Percentiles rank a stretch among this genome's conserved stretches.
These are phyloP conservation scores for Himalopsyche kuldschensis DNA, from an alignment of 2,888 invertebrate species.

Conservation along the genomic window DNA sequence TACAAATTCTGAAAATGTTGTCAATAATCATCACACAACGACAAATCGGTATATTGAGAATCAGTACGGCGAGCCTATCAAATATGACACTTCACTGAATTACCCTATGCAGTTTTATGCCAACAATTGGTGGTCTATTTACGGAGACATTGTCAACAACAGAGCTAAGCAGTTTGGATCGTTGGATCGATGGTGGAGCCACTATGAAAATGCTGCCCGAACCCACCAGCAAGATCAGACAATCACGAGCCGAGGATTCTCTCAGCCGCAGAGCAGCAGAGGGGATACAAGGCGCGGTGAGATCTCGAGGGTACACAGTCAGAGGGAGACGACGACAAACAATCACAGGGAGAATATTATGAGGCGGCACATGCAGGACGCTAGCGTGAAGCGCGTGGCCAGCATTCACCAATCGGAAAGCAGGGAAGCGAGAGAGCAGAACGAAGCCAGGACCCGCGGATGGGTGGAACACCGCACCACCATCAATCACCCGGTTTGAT, in stretches of 20 bases:
- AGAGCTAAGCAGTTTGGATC: slow-evolving; percentile 56
- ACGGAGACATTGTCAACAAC: slow-evolving; percentile 53
- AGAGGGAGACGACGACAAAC: neutral
- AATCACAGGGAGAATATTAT: neutral
- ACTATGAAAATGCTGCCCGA: slow-evolving; percentile 50
- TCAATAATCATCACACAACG: neutral
- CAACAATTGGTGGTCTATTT: slow-evolving; percentile 59
- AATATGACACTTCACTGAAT: slow-evolving; percentile 3
- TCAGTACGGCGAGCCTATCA: neutral
- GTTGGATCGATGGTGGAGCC: slow-evolving; percentile 57
- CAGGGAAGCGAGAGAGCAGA: neutral
- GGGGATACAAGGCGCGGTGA: neutral
- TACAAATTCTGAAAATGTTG: neutral
- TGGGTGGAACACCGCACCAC: neutral
- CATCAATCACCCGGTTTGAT: neutral
- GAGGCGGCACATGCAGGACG: neutral
- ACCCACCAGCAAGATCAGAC: neutral
- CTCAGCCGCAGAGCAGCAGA: neutral
- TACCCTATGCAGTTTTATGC: slow-evolving; percentile 57
- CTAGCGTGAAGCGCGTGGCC: neutral
- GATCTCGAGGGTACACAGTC: neutral
- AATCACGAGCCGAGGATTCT: no score
- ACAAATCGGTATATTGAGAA: neutral
- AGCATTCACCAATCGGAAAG: neutral
- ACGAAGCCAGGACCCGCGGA: neutral